Percentiles rank a stretch among this genome's conserved stretches.
Evolutionary conservation across 2,888 invertebrate genomes (phyloP).

Genomic region (Nebria salina): DNA sequence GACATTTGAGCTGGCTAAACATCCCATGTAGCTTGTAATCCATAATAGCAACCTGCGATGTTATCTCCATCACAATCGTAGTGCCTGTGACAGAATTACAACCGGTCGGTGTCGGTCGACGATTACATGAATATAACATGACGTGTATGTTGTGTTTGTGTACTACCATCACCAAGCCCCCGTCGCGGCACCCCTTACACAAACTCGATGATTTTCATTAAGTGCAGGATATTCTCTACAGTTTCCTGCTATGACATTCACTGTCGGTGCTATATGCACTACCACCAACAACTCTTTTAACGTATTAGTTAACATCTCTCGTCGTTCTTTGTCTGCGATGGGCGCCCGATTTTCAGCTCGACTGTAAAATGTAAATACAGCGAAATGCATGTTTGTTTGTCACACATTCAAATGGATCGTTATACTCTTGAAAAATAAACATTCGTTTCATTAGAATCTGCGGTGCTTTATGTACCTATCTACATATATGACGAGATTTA

Average conservation of each 20-base stretch:
- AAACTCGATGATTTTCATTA: background rate
- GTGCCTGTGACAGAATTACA: conserved; percentile 18
- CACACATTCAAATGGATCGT: background rate
- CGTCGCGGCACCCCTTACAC: background rate
- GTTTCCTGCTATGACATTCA: background rate
- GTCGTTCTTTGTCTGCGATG: background rate
- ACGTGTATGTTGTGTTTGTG: conserved; percentile 17
- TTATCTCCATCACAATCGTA: background rate
- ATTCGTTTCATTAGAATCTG: background rate
- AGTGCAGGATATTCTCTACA: background rate
- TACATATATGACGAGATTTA: no score
- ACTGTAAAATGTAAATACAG: background rate
- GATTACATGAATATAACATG: conserved; percentile 34
- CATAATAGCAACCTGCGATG: background rate
- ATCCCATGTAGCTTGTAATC: background rate
- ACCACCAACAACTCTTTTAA: background rate
- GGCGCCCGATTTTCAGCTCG: background rate
- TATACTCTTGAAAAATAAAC: background rate
- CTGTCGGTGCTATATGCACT: background rate
- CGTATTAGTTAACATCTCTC: background rate
- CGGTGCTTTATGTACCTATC: no score
- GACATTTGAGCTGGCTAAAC: background rate
- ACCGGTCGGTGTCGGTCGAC: background rate
- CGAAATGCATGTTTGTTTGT: background rate
- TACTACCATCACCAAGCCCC: background rate